phyloP scores from a whole-genome alignment of 2,888 invertebrate species.

The Caradrina kadenii region DNA sequence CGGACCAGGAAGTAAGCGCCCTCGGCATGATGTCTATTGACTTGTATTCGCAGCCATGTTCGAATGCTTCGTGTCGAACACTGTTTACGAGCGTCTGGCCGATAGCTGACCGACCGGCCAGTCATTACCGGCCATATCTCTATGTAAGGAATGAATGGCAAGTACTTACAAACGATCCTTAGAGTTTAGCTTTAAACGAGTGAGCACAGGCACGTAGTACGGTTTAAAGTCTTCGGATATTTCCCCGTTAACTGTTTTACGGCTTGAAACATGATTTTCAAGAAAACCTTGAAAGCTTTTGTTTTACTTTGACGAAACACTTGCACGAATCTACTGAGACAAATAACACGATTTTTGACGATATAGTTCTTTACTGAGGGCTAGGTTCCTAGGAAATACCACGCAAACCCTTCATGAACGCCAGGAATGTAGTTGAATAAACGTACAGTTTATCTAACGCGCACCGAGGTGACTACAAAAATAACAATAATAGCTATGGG shows the following conservation, averaged over 20 bases:
- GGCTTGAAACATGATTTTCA: slow-evolving; percentile 74
- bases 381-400: slow-evolving; percentile 37
- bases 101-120: slow-evolving; percentile 83
- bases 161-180: slow-evolving; percentile 83
- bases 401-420: slow-evolving; percentile 33
- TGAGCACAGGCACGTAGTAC: slow-evolving; percentile 82
- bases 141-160: slow-evolving; percentile 87
- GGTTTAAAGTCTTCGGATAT: slow-evolving; percentile 73
- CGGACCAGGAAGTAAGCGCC: slow-evolving; percentile 81
- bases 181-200: slow-evolving; percentile 81
- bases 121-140: slow-evolving; percentile 88
- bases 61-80: slow-evolving; percentile 84
- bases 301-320: slow-evolving; percentile 44
- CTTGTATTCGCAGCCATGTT: slow-evolving; percentile 84
- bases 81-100: slow-evolving; percentile 87
- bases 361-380: slow-evolving; percentile 13
- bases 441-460: slow-evolving; percentile 53
- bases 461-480: slow-evolving; percentile 68
- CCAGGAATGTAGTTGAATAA: slow-evolving; percentile 49
- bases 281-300: slow-evolving; percentile 67
- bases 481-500: slow-evolving; percentile 77
- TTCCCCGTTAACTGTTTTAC: slow-evolving; percentile 81
- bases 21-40: slow-evolving; percentile 83
- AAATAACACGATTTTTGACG: slow-evolving; percentile 12
- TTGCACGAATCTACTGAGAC: slow-evolving; percentile 39